Base-by-base conservation (phyloP, 2,797 vertebrate species). In the Lepus oiostolus region DNA sequence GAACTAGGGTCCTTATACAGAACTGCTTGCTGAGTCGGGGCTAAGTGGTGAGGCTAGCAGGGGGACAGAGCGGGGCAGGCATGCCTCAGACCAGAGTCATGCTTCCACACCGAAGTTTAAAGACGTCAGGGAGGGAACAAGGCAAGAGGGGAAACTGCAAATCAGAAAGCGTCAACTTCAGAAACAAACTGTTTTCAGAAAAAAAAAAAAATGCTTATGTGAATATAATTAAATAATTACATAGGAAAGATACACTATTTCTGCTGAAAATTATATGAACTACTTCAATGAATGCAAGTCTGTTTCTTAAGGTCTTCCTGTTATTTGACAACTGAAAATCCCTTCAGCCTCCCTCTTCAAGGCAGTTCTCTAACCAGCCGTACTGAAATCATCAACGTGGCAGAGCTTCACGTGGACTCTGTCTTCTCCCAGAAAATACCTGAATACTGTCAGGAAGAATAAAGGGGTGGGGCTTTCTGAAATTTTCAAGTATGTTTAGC, bases 21-120 rank as follows among this genome's bases (percentile, higher is more conserved):
- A 88, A 22, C 42, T 91, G 35, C 85, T 62, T 91, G 74, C 11
- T 77, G 54, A 90, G 65, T 88, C 76, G 47, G 88, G 91, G 84
- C 81, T 95, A 96, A 94, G 1, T 82, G 96, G 74, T 0, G 3
- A 89, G 87, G 47, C 74, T 91, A 82, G 90, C 52, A 93, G 95
- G 88, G 14, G 74, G 79, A 80, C 32, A 68, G 42, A 47, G 42
- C 9, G 42, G 42, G 28, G 47, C 12, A 62, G 70, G 42, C 38
- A 88, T 67, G 72, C 71, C 83, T 72, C 13, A 86, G 82, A 75
- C 47, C 74, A 86, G 14, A 90, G 75, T 38, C 79, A 75, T 0
- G 24, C 14, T 7, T 67, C 19, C 17, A 77, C 35, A 72, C 19
- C 47, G 26, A 70, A 38, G 42, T 94, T 82, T 86, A 96, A 93